Evolutionary conservation across 2,113 vertebrate species (phyloP).

Genomic region (Hystrix cristata): DNA sequence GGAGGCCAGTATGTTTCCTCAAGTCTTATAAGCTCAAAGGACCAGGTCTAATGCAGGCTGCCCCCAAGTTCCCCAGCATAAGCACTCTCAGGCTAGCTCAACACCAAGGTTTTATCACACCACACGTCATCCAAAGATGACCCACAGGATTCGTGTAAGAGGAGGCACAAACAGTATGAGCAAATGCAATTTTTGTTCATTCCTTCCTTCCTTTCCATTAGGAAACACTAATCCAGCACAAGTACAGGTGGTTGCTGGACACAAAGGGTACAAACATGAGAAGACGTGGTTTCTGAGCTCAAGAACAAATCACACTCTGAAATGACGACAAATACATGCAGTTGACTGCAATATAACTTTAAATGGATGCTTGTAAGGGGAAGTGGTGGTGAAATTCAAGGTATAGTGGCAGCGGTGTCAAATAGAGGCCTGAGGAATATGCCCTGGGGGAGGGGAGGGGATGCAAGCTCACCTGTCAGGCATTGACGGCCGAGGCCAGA

Average conservation of each 20-base stretch:
- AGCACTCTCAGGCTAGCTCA: neutral
- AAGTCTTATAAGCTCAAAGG: neutral
- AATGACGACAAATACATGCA: neutral
- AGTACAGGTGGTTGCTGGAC: neutral
- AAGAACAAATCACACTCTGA: neutral
- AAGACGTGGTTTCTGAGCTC: neutral
- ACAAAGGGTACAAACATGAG: neutral
- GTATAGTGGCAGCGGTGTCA: neutral
- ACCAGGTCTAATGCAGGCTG: neutral
- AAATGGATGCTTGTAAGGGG: neutral
- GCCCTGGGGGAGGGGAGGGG: rapidly evolving
- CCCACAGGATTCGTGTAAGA: neutral
- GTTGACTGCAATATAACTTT: neutral
- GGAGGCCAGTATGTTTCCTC: neutral
- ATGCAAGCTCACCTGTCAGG: neutral
- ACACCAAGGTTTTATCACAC: neutral
- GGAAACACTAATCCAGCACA: neutral
- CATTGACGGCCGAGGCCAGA: neutral
- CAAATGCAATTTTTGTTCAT: neutral
- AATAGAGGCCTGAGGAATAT: neutral
- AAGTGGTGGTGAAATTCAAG: neutral
- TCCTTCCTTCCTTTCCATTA: neutral
- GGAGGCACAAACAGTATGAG: neutral
- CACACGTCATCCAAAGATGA: neutral
- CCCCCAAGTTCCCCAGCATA: neutral